Percentiles rank a stretch among this genome's conserved stretches.
Conservation (phyloP, 2,888 invertebrate species). For the Aplocera efformata region DNA sequence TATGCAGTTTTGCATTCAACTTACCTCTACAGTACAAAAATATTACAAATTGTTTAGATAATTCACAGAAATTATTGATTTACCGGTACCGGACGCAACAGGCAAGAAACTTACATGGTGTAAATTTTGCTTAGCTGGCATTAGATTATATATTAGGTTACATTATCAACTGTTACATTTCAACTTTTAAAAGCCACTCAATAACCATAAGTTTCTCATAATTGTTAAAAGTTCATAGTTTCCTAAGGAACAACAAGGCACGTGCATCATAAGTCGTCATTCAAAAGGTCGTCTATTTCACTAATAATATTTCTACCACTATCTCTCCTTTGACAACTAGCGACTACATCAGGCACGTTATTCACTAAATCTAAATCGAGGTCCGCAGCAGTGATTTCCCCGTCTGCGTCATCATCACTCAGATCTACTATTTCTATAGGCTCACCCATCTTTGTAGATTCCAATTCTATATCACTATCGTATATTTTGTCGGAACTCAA, state of each 20-base stretch:
- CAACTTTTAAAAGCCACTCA: no score
- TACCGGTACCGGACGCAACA: no score
- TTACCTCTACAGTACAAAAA: no score
- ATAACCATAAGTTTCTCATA: no score
- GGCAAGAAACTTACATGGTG: no score
- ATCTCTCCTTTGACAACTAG: slow-evolving; percentile 58
- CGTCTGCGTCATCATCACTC: slow-evolving; percentile 59
- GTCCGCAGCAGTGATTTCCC: slow-evolving; percentile 46
- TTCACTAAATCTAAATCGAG: slow-evolving; percentile 53
- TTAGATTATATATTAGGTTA: no score
- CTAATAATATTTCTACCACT: slow-evolving; percentile 44
- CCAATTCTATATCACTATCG: slow-evolving; percentile 59
- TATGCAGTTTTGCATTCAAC: no score
- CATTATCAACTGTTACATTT: no score
- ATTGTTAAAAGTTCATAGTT: no score
- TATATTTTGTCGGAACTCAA: slow-evolving; percentile 43
- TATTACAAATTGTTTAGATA: no score
- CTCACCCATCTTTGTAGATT: slow-evolving; percentile 45
- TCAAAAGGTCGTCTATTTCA: slow-evolving; percentile 53
- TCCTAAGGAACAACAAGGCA: background rate
- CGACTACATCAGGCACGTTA: slow-evolving; percentile 70
- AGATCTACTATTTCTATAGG: slow-evolving; percentile 62
- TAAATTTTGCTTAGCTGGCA: no score
- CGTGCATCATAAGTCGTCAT: slow-evolving; percentile 57
- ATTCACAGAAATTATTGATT: no score